Conservation (phyloP, 2,113 vertebrate species). For the Pan paniscus region DNA sequence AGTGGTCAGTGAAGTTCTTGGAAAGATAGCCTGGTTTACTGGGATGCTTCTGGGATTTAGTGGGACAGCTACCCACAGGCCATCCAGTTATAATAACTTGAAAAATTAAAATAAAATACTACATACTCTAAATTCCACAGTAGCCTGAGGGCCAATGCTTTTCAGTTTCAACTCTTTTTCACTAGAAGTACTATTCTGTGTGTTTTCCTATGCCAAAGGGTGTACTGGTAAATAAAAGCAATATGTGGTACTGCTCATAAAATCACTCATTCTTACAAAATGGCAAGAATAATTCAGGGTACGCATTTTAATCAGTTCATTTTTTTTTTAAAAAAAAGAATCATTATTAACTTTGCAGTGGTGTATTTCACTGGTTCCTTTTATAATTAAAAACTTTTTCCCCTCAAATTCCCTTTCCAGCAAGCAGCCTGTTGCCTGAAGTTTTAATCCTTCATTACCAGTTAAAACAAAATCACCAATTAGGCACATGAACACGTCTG, state of each 20-base stretch:
- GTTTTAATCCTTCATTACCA: slow-evolving; percentile 92
- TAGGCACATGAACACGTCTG: slow-evolving; percentile 91
- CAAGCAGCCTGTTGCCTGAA: slow-evolving; percentile 87
- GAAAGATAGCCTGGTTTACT: slow-evolving; percentile 30
- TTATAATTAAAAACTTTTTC: slow-evolving; percentile 85
- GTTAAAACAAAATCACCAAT: slow-evolving; percentile 93
- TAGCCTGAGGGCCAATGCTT: neutral
- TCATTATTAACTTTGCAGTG: slow-evolving; percentile 73
- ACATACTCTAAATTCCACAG: neutral
- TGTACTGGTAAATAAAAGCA: neutral
- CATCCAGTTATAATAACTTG: neutral
- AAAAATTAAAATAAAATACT: slow-evolving; percentile 19
- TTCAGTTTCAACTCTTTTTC: neutral
- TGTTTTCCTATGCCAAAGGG: fast-evolving
- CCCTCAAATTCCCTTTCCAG: slow-evolving; percentile 73
- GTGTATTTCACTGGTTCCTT: slow-evolving; percentile 75
- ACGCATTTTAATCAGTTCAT: slow-evolving; percentile 43
- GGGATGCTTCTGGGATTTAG: neutral
- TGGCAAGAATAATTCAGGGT: neutral
- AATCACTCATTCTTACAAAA: neutral
- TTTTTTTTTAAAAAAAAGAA: slow-evolving; percentile 55
- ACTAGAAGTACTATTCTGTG: too few relatives aligned
- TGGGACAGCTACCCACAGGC: neutral
- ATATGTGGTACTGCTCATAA: neutral
- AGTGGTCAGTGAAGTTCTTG: slow-evolving; percentile 34